Percentiles rank a stretch among this genome's conserved stretches.
phyloP scores from a whole-genome alignment of 2,888 invertebrate genomes.

The Cheilosia pagana region DNA sequence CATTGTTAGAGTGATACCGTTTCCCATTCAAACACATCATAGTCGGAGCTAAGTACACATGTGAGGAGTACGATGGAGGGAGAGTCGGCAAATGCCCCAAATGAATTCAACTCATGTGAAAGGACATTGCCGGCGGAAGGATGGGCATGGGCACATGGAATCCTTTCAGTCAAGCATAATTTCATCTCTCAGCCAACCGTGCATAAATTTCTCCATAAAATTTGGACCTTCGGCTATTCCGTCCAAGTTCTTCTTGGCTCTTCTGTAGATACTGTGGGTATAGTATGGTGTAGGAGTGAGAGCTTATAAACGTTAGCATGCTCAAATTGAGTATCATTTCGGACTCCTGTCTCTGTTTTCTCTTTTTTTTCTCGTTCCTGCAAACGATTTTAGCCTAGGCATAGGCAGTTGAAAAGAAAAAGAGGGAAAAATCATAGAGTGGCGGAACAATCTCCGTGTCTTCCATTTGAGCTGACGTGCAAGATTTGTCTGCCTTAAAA shows the following conservation, averaged over 20 bases:
- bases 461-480: constrained; percentile 2
- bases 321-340: constrained; percentile 56
- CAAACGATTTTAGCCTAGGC: constrained; percentile 30
- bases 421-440: background rate
- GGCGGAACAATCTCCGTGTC: constrained; percentile 6
- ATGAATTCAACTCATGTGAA: constrained; percentile 68
- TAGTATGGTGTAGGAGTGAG: constrained; percentile 9
- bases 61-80: background rate
- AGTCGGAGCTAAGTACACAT: constrained; percentile 27
- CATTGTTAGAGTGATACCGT: constrained; percentile 52
- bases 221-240: constrained; percentile 68
- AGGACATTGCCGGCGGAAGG: constrained; percentile 54
- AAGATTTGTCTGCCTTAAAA: constrained; percentile 25
- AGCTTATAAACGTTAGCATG: constrained; percentile 23
- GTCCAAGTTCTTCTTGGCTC: constrained; percentile 26
- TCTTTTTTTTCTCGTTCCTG: background rate
- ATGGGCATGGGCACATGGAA: constrained; percentile 64
- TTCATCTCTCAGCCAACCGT: constrained; percentile 75
- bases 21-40: constrained; percentile 43
- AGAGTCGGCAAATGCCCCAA: constrained; percentile 34
- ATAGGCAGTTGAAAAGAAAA: background rate
- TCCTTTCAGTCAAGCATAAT: constrained; percentile 76
- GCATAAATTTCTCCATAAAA: constrained; percentile 71
- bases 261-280: background rate
- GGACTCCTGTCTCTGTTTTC: constrained; percentile 12